Conservation (phyloP, 2,888 invertebrate species). For the Allophyes oxyacanthae region DNA sequence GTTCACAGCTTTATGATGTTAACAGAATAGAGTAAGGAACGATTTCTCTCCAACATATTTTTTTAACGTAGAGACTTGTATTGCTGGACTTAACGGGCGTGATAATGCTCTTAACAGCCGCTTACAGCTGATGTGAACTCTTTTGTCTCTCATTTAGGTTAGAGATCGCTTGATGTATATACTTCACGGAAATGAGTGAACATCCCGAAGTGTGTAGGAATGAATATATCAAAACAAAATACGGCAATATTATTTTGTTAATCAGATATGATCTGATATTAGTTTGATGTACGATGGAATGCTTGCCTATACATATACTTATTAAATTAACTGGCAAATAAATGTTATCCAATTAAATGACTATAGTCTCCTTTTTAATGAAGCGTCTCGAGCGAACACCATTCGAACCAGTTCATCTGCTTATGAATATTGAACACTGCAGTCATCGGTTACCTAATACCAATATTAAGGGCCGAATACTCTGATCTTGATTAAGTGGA, state of each 20-base stretch:
- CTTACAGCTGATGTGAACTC: slow-evolving; percentile 17
- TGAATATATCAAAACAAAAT: background rate
- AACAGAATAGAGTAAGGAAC: slow-evolving; percentile 1
- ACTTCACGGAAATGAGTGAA: background rate
- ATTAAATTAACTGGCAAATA: background rate
- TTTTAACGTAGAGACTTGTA: background rate
- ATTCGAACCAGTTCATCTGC: slow-evolving; percentile 10
- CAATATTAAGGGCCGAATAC: slow-evolving; percentile 30
- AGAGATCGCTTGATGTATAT: background rate
- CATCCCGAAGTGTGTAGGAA: background rate
- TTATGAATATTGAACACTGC: slow-evolving; percentile 56
- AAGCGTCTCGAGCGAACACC: slow-evolving; percentile 2
- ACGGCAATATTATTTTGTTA: background rate
- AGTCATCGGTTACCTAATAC: slow-evolving; percentile 47
- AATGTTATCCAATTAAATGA: background rate
- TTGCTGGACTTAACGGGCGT: slow-evolving; percentile 5
- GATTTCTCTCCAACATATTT: slow-evolving; percentile 2
- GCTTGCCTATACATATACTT: background rate
- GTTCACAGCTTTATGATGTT: background rate
- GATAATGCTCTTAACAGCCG: slow-evolving; percentile 10
- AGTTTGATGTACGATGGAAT: too few species aligned
- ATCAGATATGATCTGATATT: too few species aligned
- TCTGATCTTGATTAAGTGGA: slow-evolving; percentile 16
- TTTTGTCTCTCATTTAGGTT: slow-evolving; percentile 14
- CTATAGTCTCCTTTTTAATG: background rate